A percentile compares a stretch with the other conserved stretches of the same genome.
Conservation (phyloP, 1,140 invertebrate genomes). For the Ylistrum balloti region DNA sequence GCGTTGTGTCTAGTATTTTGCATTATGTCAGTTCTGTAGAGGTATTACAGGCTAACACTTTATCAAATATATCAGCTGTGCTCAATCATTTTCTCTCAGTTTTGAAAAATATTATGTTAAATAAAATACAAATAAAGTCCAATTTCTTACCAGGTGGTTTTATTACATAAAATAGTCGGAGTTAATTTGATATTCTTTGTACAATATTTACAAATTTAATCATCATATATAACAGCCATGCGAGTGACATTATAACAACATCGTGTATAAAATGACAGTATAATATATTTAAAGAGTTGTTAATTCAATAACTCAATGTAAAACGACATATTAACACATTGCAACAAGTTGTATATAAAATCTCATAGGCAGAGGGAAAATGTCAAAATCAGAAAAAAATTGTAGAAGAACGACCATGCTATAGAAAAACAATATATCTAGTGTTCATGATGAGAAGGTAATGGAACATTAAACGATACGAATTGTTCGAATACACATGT, state of each 20-base stretch:
- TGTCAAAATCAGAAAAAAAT: slow-evolving; percentile 7
- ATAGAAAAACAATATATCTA: neutral
- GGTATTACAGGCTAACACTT: no score
- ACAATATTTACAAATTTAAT: slow-evolving; percentile 9
- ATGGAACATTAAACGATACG: neutral
- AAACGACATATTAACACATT: slow-evolving; percentile 15
- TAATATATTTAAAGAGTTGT: neutral
- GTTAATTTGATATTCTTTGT: slow-evolving; percentile 1
- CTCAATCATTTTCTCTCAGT: no score
- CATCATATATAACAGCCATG: neutral
- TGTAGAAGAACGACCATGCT: neutral
- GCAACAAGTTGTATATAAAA: slow-evolving; percentile 28
- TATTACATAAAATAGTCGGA: slow-evolving; percentile 22
- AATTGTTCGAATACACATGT: neutral
- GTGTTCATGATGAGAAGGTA: slow-evolving; percentile 27
- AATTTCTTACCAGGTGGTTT: neutral
- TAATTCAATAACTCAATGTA: slow-evolving; percentile 20
- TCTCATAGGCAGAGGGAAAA: slow-evolving; percentile 1
- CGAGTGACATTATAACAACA: neutral
- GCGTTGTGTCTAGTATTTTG: no score
- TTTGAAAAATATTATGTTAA: neutral
- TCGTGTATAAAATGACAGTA: neutral
- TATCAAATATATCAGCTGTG: no score
- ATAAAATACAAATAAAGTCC: neutral
- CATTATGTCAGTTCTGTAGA: no score